Base-by-base conservation (phyloP, 2,797 vertebrate species). In the Lateolabrax maculatus region DNA sequence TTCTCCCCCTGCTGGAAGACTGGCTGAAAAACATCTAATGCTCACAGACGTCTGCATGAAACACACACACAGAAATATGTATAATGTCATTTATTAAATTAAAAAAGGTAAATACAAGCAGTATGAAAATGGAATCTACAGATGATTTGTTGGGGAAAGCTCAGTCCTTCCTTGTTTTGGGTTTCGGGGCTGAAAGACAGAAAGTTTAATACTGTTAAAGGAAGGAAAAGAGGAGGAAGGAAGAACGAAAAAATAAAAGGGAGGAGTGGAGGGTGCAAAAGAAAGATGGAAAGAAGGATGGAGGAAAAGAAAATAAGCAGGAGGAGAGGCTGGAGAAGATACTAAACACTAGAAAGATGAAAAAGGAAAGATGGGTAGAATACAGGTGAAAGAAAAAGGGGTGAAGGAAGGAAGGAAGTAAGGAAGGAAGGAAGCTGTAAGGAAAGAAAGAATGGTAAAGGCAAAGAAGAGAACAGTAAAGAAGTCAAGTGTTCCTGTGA, bases 111-210 rank as follows among this genome's bases (percentile, higher is more conserved):
- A 63, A 71, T 31, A 39, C 1, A 64, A 65, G 9, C 5, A 44
- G 41, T 7, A 34, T 1, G 27, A 60, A 66, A 34, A 55, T 9
- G 1, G 2, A 9, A 52, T n/a, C 0, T 37, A 23, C 27, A 43
- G 13, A 1, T 3, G 37, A 8, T 4, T 23, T 4, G 9, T 58
- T 2, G 25, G 2, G 6, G 18, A 34, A 19, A 18, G 6, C 0
- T 89, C 86, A 93, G 48, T 97, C 95, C 81, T 97, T 99, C 83
- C 97, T 96, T 52, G 96, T 95, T 94, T 97, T 98, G 29, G 97
- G 96, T 86, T 95, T 98, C 2, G 97, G 97, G 51, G 97, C 98
- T 99, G 89, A 84, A 93, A 93, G 25, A 77, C 11, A 51, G 56
- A 60, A 67, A n/a, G 0, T 4, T 27, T 0, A 8, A 16, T 0